These are phyloP conservation scores for Anguilla marmorata DNA, from an alignment of 2,797 vertebrate genomes.

Conservation along the genomic window DNA sequence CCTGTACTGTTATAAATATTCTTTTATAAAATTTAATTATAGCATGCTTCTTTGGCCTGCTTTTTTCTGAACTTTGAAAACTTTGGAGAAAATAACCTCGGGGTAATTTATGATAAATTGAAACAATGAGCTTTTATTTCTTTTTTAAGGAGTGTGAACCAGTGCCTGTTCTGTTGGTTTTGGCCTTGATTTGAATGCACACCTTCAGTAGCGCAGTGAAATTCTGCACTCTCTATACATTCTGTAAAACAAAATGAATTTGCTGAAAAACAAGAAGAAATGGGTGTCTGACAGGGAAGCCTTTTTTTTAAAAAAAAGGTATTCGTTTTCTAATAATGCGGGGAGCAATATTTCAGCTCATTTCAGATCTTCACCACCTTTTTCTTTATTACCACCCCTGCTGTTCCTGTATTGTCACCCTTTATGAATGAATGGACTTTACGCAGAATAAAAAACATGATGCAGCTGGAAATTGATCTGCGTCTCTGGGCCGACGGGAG, in stretches of 20 bases:
- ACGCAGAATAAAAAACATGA: not conserved
- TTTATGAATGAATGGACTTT: not conserved
- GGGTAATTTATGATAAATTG: too few species aligned
- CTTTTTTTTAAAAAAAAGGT: not conserved
- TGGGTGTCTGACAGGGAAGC: not conserved
- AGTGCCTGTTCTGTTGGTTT: not conserved
- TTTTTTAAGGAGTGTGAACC: not conserved
- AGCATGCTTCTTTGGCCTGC: not conserved
- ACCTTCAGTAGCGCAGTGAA: not conserved
- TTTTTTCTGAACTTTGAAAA: not conserved
- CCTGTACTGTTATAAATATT: not conserved
- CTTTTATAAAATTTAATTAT: not conserved
- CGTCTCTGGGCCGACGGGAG: not conserved
- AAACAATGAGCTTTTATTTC: not conserved
- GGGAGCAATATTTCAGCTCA: not conserved
- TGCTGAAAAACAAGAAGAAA: not conserved
- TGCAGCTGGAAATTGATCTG: not conserved
- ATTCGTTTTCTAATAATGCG: not conserved
- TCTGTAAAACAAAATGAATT: not conserved
- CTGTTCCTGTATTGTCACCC: not conserved
- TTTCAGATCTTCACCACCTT: not conserved
- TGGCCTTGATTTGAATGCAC: not conserved
- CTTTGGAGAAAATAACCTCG: too few species aligned
- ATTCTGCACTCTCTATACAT: not conserved
- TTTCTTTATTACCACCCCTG: not conserved